Base-by-base conservation (phyloP, 1,140 invertebrate genomes). In the Nymphalis io region DNA sequence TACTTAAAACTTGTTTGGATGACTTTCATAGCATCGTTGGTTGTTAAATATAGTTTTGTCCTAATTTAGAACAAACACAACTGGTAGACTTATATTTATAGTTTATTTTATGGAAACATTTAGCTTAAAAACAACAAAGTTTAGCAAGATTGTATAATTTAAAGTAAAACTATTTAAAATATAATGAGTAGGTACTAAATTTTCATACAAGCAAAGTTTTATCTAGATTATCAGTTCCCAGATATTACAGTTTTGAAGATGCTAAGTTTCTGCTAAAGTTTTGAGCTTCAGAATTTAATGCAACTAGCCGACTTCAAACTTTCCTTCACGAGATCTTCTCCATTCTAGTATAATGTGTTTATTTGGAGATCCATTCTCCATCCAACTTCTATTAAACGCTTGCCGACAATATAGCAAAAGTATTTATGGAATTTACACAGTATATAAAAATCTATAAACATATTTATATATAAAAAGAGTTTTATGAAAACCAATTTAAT, bases 241-340 rank as follows among this genome's bases (percentile, higher is more conserved):
- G 72, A 77, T 75, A 84, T 87, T 83, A 82, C 77, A 84, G 80
- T 82, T 85, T 79, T 81, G 73, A 80, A 85, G 75, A 59, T 78
- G 76, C 75, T 73, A 76, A 83, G 74, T 84, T 84, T 53, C 65
- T 73, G 20, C 21, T 70, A 65, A 80, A 87, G 78, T 86, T 87
- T 51, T 51, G 46, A 51, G 18, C 68, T 82, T 76, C 64, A 60
- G 61, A 84, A 83, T 78, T 84, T 79, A 75, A 70, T 66, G 67
- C 27, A 75, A 79, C 66, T 79, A 75, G 69, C 74, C 62, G 69
- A 83, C 75, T 81, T 71, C 64, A 46, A 80, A 80, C 77, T 82
- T 77, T 72, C 59, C 57, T 68, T 68, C 75, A 75, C 69, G 23
- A 68, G 59, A 70, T 79, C 71, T 78, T 75, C 70, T 60, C 70